These are phyloP conservation scores for Diadema setosum DNA, from an alignment of 35 echinoderm and acorn worm genomes.

Conservation along the genomic window DNA sequence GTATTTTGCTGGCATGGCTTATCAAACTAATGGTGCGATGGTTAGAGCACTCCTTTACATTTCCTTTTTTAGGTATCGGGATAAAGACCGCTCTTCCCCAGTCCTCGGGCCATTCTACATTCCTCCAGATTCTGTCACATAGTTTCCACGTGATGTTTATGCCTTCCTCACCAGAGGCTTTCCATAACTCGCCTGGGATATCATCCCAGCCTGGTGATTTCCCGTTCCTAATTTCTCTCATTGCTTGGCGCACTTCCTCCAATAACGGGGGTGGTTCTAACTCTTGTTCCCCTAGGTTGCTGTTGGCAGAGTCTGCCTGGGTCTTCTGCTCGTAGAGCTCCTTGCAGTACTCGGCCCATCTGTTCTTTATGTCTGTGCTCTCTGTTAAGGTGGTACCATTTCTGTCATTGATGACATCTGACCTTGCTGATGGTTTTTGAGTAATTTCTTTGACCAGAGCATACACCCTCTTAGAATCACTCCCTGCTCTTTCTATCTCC, in stretches of 20 bases:
- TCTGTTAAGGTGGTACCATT: too few relatives aligned
- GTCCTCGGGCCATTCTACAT: background rate
- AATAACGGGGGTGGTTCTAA: background rate
- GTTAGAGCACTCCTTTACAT: conserved; percentile 36
- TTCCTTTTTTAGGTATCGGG: conserved; percentile 29
- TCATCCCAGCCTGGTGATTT: too few relatives aligned
- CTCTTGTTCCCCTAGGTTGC: background rate
- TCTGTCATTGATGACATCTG: too few relatives aligned
- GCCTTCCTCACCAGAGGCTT: background rate
- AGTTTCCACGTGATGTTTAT: background rate
- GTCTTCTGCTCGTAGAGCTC: too few relatives aligned
- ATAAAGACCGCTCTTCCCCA: background rate
- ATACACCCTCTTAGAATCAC: too few relatives aligned
- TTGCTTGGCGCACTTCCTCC: background rate
- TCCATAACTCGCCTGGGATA: background rate
- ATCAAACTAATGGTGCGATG: conserved; percentile 28
- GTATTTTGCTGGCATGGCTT: conserved; percentile 38
- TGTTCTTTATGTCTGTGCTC: background rate
- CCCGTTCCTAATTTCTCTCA: background rate
- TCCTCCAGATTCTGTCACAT: background rate
- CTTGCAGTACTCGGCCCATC: too few relatives aligned
- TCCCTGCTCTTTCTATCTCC: too few relatives aligned
- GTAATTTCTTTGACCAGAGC: too few relatives aligned
- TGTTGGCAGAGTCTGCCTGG: background rate
- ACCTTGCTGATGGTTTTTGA: too few relatives aligned